These are phyloP conservation scores for Phthorimaea operculella DNA, from an alignment of 1,140 invertebrate species.

Conservation along the genomic window DNA sequence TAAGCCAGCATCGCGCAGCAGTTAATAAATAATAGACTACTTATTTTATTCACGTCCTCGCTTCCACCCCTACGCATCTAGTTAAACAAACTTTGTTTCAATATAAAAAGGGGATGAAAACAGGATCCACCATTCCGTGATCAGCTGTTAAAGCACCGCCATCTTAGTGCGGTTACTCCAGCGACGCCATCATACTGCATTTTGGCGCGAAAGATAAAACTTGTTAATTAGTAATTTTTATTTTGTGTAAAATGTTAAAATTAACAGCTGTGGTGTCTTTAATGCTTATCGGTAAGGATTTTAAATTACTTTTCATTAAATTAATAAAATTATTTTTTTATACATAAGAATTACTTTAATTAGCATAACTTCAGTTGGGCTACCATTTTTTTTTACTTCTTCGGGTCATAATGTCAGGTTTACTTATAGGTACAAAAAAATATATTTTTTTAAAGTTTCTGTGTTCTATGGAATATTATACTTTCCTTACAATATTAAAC, in stretches of 20 bases:
- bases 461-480: too few species aligned
- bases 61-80: slow-evolving; percentile 18
- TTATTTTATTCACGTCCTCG: too few species aligned
- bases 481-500: too few species aligned
- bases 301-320: neutral
- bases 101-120: slow-evolving; percentile 30
- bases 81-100: slow-evolving; percentile 22
- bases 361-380: too few species aligned
- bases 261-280: slow-evolving; percentile 40
- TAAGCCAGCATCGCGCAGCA: too few species aligned
- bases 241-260: slow-evolving; percentile 40
- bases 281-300: slow-evolving; percentile 45
- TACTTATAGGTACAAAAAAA: too few species aligned
- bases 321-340: neutral
- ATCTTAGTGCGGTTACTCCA: too few species aligned
- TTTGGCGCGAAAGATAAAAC: neutral
- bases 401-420: too few species aligned
- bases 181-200: too few species aligned
- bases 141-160: slow-evolving; percentile 12
- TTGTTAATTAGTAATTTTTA: slow-evolving; percentile 6
- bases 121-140: slow-evolving; percentile 13
- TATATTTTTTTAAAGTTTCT: too few species aligned
- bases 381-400: too few species aligned
- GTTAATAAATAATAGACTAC: too few species aligned
- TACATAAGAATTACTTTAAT: neutral